These are phyloP conservation scores for Rotaria sp. DNA, from an alignment of 2,888 invertebrate species.

Conservation along the genomic window DNA sequence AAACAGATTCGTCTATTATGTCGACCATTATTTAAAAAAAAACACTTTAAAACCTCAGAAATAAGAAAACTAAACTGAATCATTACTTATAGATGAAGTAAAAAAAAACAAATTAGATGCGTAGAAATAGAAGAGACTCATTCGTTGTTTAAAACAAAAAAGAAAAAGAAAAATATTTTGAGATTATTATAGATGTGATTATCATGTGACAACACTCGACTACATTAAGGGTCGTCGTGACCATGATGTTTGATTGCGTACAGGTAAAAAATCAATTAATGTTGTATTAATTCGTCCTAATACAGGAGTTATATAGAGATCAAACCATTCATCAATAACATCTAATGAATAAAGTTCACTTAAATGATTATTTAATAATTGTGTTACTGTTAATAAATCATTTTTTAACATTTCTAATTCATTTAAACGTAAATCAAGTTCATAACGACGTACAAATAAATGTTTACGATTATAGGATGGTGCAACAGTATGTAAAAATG, in stretches of 20 bases:
- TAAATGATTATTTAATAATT: neutral
- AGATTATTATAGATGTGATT: neutral
- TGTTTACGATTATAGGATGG: neutral
- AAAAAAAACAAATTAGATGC: too few species aligned
- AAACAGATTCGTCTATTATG: too few species aligned
- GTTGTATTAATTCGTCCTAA: neutral
- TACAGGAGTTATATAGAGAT: neutral
- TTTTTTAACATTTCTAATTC: slow-evolving; percentile 2
- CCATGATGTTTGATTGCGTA: neutral
- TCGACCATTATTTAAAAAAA: too few species aligned
- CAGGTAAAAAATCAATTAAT: neutral
- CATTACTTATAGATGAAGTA: too few species aligned
- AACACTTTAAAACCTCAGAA: too few species aligned
- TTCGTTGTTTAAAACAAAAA: too few species aligned
- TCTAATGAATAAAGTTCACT: neutral
- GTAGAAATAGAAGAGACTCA: too few species aligned
- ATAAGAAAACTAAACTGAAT: too few species aligned
- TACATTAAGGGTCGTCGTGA: neutral
- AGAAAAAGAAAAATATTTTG: too few species aligned
- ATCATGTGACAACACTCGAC: neutral
- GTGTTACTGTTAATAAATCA: neutral
- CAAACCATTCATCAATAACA: slow-evolving; percentile 17
- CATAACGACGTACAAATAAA: neutral
- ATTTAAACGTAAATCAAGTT: neutral
- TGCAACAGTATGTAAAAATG: slow-evolving; percentile 3